Evolutionary conservation across 2,888 invertebrate genomes (phyloP).

Genomic region (Serripes groenlandicus): DNA sequence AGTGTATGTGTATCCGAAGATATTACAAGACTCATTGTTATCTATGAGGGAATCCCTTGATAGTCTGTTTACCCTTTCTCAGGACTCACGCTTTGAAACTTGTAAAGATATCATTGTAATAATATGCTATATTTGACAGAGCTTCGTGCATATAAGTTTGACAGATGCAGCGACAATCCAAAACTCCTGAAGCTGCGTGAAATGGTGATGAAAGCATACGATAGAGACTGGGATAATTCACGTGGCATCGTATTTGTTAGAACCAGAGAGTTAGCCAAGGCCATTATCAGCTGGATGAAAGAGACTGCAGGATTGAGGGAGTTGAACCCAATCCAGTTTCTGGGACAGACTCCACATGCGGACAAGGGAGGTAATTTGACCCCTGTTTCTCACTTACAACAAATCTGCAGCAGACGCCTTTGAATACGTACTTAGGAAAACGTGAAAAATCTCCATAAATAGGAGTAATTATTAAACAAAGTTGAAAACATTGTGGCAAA

Average conservation of each 20-base stretch:
- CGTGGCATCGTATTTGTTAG: conserved; percentile 84
- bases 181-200: conserved; percentile 76
- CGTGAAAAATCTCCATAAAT: too few relatives aligned
- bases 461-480: not conserved
- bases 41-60: too few relatives aligned
- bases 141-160: conserved; percentile 2
- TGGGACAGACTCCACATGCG: conserved; percentile 70
- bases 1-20: too few relatives aligned
- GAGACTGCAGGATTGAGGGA: conserved; percentile 71
- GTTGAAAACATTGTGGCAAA: not conserved
- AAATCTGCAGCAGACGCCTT: too few relatives aligned
- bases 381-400: too few relatives aligned
- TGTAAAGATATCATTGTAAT: too few relatives aligned
- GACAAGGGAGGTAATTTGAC: conserved; percentile 74
- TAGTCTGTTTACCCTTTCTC: too few relatives aligned
- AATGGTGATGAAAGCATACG: conserved; percentile 71
- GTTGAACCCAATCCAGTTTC: conserved; percentile 75
- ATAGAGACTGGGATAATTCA: conserved; percentile 48
- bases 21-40: too few relatives aligned
- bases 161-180: conserved; percentile 72
- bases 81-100: too few relatives aligned
- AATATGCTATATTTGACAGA: too few relatives aligned
- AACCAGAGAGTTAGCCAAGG: conserved; percentile 80
- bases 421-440: too few relatives aligned
- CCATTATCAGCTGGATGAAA: conserved; percentile 81